These are phyloP conservation scores for Pachymerium ferrugineum DNA, from an alignment of 2,888 invertebrate species.

Conservation along the genomic window DNA sequence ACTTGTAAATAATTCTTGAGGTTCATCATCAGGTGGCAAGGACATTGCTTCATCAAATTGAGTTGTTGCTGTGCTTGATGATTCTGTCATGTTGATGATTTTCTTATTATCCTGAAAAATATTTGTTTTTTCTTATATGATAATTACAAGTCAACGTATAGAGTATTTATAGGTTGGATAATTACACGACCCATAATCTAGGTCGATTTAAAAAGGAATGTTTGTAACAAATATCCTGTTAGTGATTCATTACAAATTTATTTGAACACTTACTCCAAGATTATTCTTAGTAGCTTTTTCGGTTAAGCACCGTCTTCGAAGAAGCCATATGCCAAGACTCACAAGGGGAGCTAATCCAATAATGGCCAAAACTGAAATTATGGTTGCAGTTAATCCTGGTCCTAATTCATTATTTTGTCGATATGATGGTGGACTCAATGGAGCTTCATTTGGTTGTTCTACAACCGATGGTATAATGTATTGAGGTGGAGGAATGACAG, in stretches of 20 bases:
- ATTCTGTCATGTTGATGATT: not conserved
- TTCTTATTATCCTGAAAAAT: slow-evolving; percentile 22
- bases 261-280: not conserved
- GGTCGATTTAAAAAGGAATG: too few relatives aligned
- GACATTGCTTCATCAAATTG: not conserved
- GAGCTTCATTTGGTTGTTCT: not conserved
- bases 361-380: slow-evolving; percentile 66
- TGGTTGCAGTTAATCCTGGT: slow-evolving; percentile 58
- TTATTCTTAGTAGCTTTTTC: not conserved
- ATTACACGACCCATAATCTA: too few relatives aligned
- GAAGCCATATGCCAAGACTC: slow-evolving; percentile 61
- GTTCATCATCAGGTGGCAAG: not conserved
- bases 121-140: too few relatives aligned
- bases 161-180: too few relatives aligned
- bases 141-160: too few relatives aligned
- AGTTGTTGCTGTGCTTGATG: not conserved
- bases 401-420: slow-evolving; percentile 31
- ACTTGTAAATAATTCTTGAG: slow-evolving; percentile 53
- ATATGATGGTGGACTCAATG: not conserved
- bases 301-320: slow-evolving; percentile 42
- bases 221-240: too few relatives aligned
- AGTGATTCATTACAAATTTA: too few relatives aligned
- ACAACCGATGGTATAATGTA: not conserved
- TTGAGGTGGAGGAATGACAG: not conserved
- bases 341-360: slow-evolving; percentile 64